A percentile compares a stretch with the other conserved stretches of the same genome.
These are phyloP conservation scores for Stenotaenia linearis DNA, from an alignment of 2,888 invertebrate species.

Conservation along the genomic window DNA sequence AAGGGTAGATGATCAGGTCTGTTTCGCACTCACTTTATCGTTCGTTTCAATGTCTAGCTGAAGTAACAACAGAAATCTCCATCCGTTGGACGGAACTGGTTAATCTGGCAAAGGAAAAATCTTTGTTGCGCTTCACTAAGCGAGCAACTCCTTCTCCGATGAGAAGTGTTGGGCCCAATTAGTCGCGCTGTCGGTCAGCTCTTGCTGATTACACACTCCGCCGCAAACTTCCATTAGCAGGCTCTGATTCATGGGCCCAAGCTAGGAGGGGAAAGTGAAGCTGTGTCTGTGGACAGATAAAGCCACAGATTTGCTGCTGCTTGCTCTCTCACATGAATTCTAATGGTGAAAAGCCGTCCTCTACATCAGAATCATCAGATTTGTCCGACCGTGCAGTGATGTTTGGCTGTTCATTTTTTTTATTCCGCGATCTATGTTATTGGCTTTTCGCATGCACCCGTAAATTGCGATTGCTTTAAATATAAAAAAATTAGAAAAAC, in stretches of 20 bases:
- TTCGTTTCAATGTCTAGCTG: no score
- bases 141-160: constrained; percentile 1
- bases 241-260: constrained; percentile 2
- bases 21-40: no score
- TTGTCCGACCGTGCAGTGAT: background rate
- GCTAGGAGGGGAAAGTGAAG: background rate
- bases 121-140: background rate
- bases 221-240: constrained; percentile 9
- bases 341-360: constrained; percentile 9
- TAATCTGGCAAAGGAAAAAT: background rate
- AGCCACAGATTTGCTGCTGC: constrained; percentile 4
- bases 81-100: background rate
- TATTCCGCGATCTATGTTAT: background rate
- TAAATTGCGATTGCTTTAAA: no score
- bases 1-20: no score
- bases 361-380: constrained; percentile 9
- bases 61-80: background rate
- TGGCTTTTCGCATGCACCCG: background rate
- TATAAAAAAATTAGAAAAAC: no score
- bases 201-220: background rate
- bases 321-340: constrained; percentile 1
- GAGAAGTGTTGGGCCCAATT: background rate
- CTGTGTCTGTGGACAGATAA: constrained; percentile 9
- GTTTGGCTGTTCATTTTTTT: background rate
- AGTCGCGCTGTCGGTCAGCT: background rate